phyloP scores from a whole-genome alignment of 2,113 vertebrate species.

The Antigone vipio region DNA sequence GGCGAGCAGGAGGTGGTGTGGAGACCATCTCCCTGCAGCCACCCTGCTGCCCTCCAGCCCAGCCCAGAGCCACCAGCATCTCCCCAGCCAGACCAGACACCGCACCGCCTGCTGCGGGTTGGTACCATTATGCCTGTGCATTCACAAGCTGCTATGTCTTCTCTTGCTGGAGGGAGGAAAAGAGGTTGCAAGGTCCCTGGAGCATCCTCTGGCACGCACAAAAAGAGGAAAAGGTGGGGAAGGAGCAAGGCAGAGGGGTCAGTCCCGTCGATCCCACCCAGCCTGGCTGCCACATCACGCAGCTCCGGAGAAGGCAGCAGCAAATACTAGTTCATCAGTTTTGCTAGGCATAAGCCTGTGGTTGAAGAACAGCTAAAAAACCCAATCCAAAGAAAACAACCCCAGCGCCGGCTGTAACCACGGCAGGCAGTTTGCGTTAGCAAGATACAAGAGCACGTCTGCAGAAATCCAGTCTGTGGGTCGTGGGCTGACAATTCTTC shows the following conservation, averaged over 20 bases:
- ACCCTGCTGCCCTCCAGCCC: neutral
- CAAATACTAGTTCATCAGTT: conserved; percentile 29
- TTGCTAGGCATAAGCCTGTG: neutral
- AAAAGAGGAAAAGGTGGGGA: neutral
- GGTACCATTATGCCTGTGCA: neutral
- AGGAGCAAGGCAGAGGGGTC: neutral
- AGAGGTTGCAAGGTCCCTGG: neutral
- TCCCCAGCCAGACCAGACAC: neutral
- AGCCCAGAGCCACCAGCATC: neutral
- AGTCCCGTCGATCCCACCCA: neutral
- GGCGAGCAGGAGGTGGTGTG: accelerated
- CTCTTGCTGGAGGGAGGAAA: neutral
- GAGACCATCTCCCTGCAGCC: neutral
- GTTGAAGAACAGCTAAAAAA: neutral
- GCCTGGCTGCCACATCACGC: conserved; percentile 33
- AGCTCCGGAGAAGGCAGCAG: neutral
- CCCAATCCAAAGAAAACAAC: conserved; percentile 45
- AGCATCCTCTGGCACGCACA: accelerated
- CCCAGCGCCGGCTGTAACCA: neutral
- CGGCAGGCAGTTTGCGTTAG: neutral
- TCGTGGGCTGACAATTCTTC: neutral
- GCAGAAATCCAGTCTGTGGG: neutral
- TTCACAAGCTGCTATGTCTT: neutral
- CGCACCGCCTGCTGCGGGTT: accelerated
- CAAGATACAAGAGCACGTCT: neutral